Evolutionary conservation across 2,113 vertebrate genomes (phyloP), one percentile per base, ranked within the genome.

Genomic region (Machaerirhynchus nigripectus): DNA sequence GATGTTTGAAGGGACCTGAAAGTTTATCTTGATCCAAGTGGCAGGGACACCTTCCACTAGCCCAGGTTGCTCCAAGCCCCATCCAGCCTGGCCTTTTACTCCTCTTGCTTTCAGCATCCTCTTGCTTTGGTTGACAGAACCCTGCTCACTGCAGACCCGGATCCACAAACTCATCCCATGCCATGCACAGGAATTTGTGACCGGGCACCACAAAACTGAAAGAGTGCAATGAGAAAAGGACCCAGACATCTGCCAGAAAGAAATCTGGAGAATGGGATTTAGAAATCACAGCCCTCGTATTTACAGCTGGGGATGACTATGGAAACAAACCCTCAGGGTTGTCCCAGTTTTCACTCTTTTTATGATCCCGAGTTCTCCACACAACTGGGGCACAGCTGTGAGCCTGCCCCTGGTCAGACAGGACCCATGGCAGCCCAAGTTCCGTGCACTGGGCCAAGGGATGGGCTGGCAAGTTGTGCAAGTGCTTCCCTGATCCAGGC

Each of bases 321-420:
- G 47, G 84, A 89, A 95, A 87, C 30, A 87, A 87, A 55, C 35
- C 56, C 83, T 77, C 56, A 5, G 50, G 67, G 71, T 24, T 86
- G 60, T 76, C 83, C 89, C 80, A 39, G 1, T 90, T 90, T 69
- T 79, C 75, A 61, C 44, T 78, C 44, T 65, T 56, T 85, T 95
- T 57, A 70, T 18, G 7, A 84, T 77, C 46, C 83, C 0, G 0
- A 82, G 28, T 64, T 53, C 23, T 84, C 67, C n/a, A 26, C 31
- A 37, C 46, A 88, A 85, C 15, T 67, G 28, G 49, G 84, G 27
- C 53, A 40, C 53, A 73, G 42, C 71, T 69, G 75, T 4, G 6
- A 85, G 59, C 46, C 68, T 3, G 1, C 9, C 23, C 52, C 35
- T 35, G 50, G n/a, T 61, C 75, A 67, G 73, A 39, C 42, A 87